Conservation (phyloP, 2,797 vertebrate genomes). For the Odontamblyopus lacepedii region DNA sequence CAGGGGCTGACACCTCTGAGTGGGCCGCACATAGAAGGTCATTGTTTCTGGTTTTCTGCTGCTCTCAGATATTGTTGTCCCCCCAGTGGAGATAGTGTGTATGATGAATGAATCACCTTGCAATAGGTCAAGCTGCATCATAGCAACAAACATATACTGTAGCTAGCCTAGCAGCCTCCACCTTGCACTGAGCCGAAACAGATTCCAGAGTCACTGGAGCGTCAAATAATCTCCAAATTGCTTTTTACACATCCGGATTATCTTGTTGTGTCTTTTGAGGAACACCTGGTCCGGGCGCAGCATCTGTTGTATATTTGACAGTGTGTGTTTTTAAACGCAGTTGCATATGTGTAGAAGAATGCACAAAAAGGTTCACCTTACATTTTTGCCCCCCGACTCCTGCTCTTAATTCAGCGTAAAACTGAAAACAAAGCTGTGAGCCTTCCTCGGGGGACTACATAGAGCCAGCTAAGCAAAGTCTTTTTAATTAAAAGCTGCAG, state of each 20-base stretch:
- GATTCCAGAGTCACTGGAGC: constrained; percentile 33
- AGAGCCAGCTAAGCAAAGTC: constrained; percentile 78
- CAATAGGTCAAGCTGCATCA: constrained; percentile 55
- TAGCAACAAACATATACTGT: constrained; percentile 39
- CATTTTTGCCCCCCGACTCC: constrained; percentile 45
- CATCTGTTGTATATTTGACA: constrained; percentile 61
- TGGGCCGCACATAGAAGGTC: constrained; percentile 22
- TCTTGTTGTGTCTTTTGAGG: constrained; percentile 26
- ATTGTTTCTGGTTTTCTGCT: constrained; percentile 55
- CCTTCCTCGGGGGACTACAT: constrained; percentile 67
- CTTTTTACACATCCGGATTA: constrained; percentile 25
- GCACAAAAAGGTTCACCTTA: constrained; percentile 51
- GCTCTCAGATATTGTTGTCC: constrained; percentile 58
- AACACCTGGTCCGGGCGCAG: constrained; percentile 56
- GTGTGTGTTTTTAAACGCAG: constrained; percentile 17
- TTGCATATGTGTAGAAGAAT: background rate
- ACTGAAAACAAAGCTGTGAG: constrained; percentile 66
- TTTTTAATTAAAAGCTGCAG: constrained; percentile 82
- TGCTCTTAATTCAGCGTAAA: constrained; percentile 21
- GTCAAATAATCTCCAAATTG: constrained; percentile 41
- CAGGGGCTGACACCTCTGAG: constrained; percentile 53
- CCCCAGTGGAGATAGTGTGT: constrained; percentile 18
- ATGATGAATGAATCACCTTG: constrained; percentile 76
- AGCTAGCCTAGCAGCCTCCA: constrained; percentile 10
- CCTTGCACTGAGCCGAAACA: constrained; percentile 13